Base-by-base conservation (phyloP, 2,888 invertebrate species). In the Pocota personata region DNA sequence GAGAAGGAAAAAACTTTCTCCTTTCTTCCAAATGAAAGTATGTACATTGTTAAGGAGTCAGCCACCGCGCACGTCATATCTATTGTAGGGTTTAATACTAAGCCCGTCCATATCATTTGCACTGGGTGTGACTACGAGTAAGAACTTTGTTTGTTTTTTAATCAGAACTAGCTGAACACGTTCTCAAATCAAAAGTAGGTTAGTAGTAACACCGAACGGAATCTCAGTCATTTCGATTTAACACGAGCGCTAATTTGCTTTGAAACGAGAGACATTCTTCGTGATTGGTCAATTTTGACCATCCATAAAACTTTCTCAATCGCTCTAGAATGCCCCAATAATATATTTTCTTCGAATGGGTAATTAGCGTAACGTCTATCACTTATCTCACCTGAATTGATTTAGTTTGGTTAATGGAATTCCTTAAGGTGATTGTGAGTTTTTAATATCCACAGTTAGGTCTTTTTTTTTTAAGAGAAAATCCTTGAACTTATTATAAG, bases 21-120 rank as follows among this genome's bases (percentile, higher is more conserved):
- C 82, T 79, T 80, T 76, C 64, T 52, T 57, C 52, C 50, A 55
- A 82, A 82, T 72, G 82, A 86, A 82, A 86, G 86, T 86, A 72
- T 72, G 46, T 37, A 46, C 46, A 37, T 21, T 66, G 57, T 40
- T 64, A 78, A 72, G 73, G 43, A 69, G 62, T 62, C 37, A 66
- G 32, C 48, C 35, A 35, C 40, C 37, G 52, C 37, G 52, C 64
- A 48, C 48, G 55, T 50, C 52, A 40, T 67, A 66, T 66, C 21
- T 46, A 66, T 60, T 50, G 30, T 37, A 27, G 32, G 27, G 35
- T 52, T 3, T 32, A 76, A 30, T 46, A 50, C 21, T 30, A 58
- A 40, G 52, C 32, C n/a, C n/a, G 48, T 35, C 55, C 19, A 40
- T 46, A 55, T 69, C 55, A 60, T 43, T 66, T 66, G 64, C 69